Evolutionary conservation across 2,888 invertebrate species (phyloP), one percentile per base, ranked within the genome.

Genomic region (Mallateleia sp.): DNA sequence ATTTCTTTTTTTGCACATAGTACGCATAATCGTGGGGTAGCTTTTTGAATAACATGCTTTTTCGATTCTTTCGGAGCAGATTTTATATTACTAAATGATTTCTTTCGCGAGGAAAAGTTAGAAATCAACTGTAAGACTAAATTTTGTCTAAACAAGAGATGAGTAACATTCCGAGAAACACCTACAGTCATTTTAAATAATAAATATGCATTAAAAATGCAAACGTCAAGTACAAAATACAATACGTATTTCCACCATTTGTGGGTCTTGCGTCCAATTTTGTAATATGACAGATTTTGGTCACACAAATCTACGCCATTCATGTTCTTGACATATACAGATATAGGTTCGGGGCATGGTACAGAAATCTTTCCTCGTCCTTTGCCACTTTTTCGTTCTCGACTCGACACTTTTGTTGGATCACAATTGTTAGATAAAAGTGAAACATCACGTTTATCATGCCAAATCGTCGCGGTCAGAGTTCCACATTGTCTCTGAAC

Each of bases 221-320:
- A 72, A 47, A 67, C n/a, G 54, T 82, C 67, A 0, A 85, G 6
- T 1, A 81, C 34, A 38, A 75, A 82, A 47, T 20, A 45, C 8
- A 71, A 47, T 15, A 87, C 9, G 18, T 47, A 74, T 50, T 87
- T 87, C 69, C 86, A 79, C 52, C 62, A 75, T 52, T 52, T 75
- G 0, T 15, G 1, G 38, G 9, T 34, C 52, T 20, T 69, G 0
- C 74, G 50, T 0, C 62, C 38, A 52, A 52, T 38, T 28, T 60
- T 5, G 15, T 54, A 75, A 42, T 75, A 75, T 1, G 24, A 64
- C 2, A 52, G 24, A 15, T 22, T 25, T 28, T 75, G 75, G 34
- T 75, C 64, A 11, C 64, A 50, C 9, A 64, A 14, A 22, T 75
- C 75, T 8, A 64, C 75, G 22, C 54, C 75, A 38, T 75, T 75